Base-by-base conservation (phyloP, 2,888 invertebrate genomes). In the Drosophila mimetica region DNA sequence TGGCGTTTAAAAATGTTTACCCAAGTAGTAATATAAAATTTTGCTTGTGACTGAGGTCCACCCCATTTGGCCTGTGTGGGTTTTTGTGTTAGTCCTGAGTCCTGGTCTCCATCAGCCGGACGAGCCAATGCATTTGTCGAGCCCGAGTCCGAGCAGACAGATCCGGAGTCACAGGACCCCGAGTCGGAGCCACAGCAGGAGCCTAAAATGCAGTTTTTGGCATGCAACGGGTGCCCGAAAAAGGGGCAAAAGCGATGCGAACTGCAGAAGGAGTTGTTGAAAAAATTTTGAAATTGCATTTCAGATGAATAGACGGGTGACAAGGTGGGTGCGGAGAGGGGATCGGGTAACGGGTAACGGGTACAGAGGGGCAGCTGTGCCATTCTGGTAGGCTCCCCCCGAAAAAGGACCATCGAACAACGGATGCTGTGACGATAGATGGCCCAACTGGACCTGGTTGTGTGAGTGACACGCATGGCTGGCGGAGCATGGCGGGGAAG, bases 131-230 rank as follows among this genome's bases (percentile, higher is more conserved):
- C 64, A 71, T 71, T 71, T 71, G 71, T 51, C 54, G 71, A 50
- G 65, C 64, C 42, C 25, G n/a, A 71, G 57, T 47, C 44, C 60
- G 63, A 63, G 79, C 78, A 59, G 42, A 55, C 42, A 34, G 37
- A 57, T 22, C 51, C 63, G 14, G 63, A 63, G 57, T 30, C 44
- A 16, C 37, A 63, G 25, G 13, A 22, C 28, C 41, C 18, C 16
- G 34, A 65, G 41, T 42, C 32, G 34, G 42, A 64, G 54, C 53
- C 34, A 36, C 11, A 74, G 67, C 53, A 34, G 64, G 69, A 69
- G 86, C 83, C 86, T 86, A 88, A 88, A 89, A 89, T 89, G 86
- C 89, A 89, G 73, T 89, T 88, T 89, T 84, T 74, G 76, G 76
- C 65, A 74, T 57, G 71, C 70, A 70, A 39, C 55, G 46, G 58